Evolutionary conservation across 2,888 invertebrate genomes (phyloP), one percentile per base, ranked within the genome.

Genomic region (Aleiodes leptofemur): DNA sequence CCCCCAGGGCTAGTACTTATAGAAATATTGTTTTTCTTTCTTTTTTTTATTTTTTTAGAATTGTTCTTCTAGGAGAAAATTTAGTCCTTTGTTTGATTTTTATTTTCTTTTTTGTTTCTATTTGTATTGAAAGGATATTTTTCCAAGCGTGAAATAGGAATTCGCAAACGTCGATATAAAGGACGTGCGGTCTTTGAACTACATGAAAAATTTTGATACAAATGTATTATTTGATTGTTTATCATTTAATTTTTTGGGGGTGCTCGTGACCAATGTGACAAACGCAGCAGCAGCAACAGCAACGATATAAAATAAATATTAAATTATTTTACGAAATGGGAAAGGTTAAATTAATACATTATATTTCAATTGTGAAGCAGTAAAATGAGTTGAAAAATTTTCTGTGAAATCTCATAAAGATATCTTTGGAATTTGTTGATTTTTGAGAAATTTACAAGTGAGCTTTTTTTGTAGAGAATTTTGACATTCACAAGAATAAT

Each of bases 1-100:
- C 85, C 84, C 84, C 84, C 83, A 77, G 74, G 76, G 74, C 69
- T 79, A 79, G 77, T 83, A 82, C 83, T 84, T 84, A 84, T 76
- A 57, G 69, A 77, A 82, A 79, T 80, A 50, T 79, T 72, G 73
- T 72, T 75, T 71, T 34, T 71, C 76, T 76, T 77, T 57, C 71
- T 69, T 76, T 51, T 72, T 57, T 66, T 51, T 29, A 16, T 69
- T 38, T n/a, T 50, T 29, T 14, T n/a, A n/a, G n/a, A 34, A 70
- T 43, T 43, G 31, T 34, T 55, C 11, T 4, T 48, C 43, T 7
- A 43, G 43, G 23, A 13, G 43, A 38, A 55, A 59, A 48, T 66
- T 50, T 50, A 11, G 29, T 43, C 5, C 31, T 23, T 69, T 43
- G 13, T 57, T 23, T 68, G 29, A 16, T 50, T 57, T 34, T 53